Base-by-base conservation (phyloP, 2,113 vertebrate genomes). In the Nycticebus coucang region DNA sequence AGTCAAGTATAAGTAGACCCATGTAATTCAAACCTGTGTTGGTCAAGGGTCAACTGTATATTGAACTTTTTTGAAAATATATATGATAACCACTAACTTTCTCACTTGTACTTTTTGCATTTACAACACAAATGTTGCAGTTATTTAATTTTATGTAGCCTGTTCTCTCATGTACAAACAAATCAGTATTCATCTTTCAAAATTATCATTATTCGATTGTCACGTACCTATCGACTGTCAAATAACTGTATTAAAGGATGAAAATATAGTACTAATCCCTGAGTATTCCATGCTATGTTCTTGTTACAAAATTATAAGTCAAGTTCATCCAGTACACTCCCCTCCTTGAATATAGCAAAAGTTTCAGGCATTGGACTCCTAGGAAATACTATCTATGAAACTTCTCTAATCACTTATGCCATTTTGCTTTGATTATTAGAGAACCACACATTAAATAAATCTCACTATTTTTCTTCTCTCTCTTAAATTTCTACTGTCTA, bases 181-280 rank as follows among this genome's bases (percentile, higher is more conserved):
- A 84, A 33, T 30, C 6, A 45, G 24, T 83, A 78, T 64, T 95
- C 26, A 71, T 41, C 53, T 95, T 57, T 96, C 60, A 68, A 75
- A 91, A 91, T 94, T 92, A 92, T 77, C 69, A n/a, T 96, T 78
- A 85, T 88, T 77, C 75, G 94, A 93, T 89, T 89, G 80, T 92
- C 91, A 85, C 59, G 53, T 92, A 64, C 62, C 75, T 96, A 80
- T 83, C 64, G 50, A 90, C 91, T 95, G 41, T 71, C 83, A 92
- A 88, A 91, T 55, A 92, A 83, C 37, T 81, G 53, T 83, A 35
- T 79, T 77, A 90, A 69, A 75, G 64, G 57, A 72, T 79, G 89
- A 95, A 93, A 77, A 89, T 81, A 88, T n/a, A 68, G 22, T 72
- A 69, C 45, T 81, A 94, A 92, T 96, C 93, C 90, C 95, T 97